Evolutionary conservation across 2,113 vertebrate genomes (phyloP).

Genomic region (Cygnus buccinator): DNA sequence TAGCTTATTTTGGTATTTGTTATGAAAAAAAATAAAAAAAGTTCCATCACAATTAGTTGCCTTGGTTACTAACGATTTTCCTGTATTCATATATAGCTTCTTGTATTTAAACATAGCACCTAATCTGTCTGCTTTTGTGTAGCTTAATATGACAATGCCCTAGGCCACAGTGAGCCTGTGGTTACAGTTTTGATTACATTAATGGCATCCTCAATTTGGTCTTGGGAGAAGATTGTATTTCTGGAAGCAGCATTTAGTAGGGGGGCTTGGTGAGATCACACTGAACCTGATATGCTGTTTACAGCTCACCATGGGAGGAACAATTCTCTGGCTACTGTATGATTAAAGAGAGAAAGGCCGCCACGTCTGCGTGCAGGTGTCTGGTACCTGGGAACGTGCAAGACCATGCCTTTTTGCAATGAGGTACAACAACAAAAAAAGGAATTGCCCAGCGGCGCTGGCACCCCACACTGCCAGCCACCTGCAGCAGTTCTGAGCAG

Average conservation of each 20-base stretch:
- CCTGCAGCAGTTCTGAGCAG: background rate
- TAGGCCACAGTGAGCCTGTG: background rate
- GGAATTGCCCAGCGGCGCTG: background rate
- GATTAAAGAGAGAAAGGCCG: background rate
- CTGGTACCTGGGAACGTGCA: background rate
- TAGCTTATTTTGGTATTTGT: constrained; percentile 27
- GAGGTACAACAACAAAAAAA: background rate
- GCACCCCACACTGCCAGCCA: background rate
- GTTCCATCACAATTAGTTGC: constrained; percentile 48
- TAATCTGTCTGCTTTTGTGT: constrained; percentile 18
- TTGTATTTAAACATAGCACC: constrained; percentile 31
- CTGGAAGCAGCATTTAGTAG: background rate
- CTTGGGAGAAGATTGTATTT: background rate
- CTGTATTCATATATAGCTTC: background rate
- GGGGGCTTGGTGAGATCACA: background rate
- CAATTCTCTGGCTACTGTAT: background rate
- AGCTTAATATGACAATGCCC: background rate
- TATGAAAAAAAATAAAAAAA: background rate
- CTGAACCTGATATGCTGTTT: background rate
- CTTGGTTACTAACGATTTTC: constrained; percentile 58
- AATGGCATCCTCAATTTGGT: background rate
- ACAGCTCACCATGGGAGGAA: background rate
- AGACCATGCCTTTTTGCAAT: background rate
- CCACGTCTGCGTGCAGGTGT: background rate
- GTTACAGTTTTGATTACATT: background rate